phyloP scores from a whole-genome alignment of 2,888 invertebrate species.

The Sussaba pulchella region DNA sequence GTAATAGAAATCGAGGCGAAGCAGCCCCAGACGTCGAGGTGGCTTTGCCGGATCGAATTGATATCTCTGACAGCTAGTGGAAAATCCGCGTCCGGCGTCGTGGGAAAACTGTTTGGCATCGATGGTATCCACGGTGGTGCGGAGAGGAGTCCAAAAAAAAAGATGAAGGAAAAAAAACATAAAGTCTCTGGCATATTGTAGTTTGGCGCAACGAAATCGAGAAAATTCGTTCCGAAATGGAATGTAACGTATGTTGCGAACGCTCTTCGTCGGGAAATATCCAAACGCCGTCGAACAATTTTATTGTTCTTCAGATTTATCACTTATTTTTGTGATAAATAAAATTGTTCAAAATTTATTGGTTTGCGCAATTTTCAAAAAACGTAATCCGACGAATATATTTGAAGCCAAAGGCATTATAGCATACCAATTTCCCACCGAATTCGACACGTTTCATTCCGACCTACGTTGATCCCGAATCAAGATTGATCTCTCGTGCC shows the following conservation, averaged over 20 bases:
- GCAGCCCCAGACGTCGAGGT: conserved; percentile 24
- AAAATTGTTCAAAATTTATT: no score
- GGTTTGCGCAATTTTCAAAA: no score
- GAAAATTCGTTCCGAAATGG: not conserved
- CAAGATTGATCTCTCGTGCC: no score
- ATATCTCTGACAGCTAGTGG: conserved; percentile 52
- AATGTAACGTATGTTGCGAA: not conserved
- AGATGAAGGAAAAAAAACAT: not conserved
- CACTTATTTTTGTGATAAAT: no score
- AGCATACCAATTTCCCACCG: no score
- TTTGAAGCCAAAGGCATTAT: no score
- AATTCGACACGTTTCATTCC: no score
- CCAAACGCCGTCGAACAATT: no score
- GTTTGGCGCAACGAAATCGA: not conserved
- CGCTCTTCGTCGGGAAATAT: not conserved
- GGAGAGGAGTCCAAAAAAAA: not conserved
- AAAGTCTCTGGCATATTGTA: conserved; percentile 3
- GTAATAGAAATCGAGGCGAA: conserved; percentile 51
- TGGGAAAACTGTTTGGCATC: conserved; percentile 46
- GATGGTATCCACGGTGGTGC: not conserved
- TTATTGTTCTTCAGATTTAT: no score
- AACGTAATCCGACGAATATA: no score
- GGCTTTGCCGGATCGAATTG: conserved; percentile 55
- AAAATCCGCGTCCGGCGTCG: conserved; percentile 46
- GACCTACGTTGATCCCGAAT: no score